Base-by-base conservation (phyloP, 1,140 invertebrate genomes). In the Oedothorax gibbosus region DNA sequence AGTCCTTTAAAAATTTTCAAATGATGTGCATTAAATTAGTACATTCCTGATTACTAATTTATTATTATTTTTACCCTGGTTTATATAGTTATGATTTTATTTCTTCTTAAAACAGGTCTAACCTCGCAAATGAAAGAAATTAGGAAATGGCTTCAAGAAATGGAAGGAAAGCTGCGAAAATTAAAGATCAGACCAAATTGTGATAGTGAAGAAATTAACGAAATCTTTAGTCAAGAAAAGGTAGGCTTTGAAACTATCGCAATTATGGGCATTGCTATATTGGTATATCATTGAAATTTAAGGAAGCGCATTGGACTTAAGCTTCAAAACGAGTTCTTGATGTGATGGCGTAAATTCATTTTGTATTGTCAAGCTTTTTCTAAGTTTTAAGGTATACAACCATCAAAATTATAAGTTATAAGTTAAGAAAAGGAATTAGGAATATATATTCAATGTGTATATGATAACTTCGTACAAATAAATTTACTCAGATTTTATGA, bases 181-280 rank as follows among this genome's bases (percentile, higher is more conserved):
- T 35, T 75, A 11, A 75, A 75, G 18, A 15, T 57, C 1, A 60
- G 20, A 10, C 53, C 56, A 51, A 56, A 75, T 75, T 57, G 72
- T 14, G 54, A 10, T 15, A 75, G 21, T 21, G 72, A 75, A 14
- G 72, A 75, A 56, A 75, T 75, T 20, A 57, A 7, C 7, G 11
- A 60, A 35, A n/a, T 75, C 14, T 75, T 57, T 14, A 75, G 15
- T 56, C 72, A 60, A 75, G 72, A 75, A 75, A 75, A 75, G 72
- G 72, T 75, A 14, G 15, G 66, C 5, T 1, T 2, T 35, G 35
- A 35, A 35, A 35, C 35, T 35, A n/a, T n/a, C n/a, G n/a, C 35
- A 35, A 35, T 35, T 35, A 35, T 35, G 35, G 35, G 35, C 35
- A 35, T 35, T 35, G 35, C 2, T 35, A 35, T 35, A 5, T 35